These are phyloP conservation scores for Acanthosoma haemorrhoidale DNA, from an alignment of 2,888 invertebrate species.

Conservation along the genomic window DNA sequence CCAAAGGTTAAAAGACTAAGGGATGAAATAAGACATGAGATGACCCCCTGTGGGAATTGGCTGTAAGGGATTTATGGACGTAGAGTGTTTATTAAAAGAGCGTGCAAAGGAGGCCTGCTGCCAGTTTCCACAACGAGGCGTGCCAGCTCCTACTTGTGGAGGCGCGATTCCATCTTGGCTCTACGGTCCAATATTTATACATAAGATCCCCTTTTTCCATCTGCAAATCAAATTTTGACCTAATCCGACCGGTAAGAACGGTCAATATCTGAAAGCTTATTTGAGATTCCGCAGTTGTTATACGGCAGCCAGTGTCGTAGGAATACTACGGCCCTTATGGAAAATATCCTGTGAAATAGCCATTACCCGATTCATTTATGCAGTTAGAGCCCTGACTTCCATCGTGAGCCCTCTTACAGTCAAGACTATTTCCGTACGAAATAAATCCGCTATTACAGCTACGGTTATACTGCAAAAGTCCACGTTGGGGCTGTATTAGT, in stretches of 20 bases:
- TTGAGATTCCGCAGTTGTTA: not conserved
- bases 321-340: not conserved
- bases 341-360: not conserved
- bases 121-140: not conserved
- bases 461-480: not conserved
- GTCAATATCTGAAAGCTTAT: conserved; percentile 12
- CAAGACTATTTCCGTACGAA: too few relatives aligned
- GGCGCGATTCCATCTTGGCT: not conserved
- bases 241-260: not conserved
- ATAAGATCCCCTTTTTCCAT: conserved; percentile 9
- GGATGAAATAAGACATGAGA: not conserved
- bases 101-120: too few relatives aligned
- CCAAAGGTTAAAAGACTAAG: too few relatives aligned
- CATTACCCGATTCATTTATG: too few relatives aligned
- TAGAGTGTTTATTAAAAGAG: not conserved
- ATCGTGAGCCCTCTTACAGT: too few relatives aligned
- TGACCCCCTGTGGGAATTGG: not conserved
- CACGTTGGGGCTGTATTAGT: not conserved
- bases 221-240: conserved; percentile 12
- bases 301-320: not conserved
- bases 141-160: not conserved
- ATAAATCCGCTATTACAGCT: not conserved
- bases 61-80: not conserved
- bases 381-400: too few relatives aligned
- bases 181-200: not conserved